Evolutionary conservation across 2,888 invertebrate species (phyloP).

Genomic region (Lymantria monacha): DNA sequence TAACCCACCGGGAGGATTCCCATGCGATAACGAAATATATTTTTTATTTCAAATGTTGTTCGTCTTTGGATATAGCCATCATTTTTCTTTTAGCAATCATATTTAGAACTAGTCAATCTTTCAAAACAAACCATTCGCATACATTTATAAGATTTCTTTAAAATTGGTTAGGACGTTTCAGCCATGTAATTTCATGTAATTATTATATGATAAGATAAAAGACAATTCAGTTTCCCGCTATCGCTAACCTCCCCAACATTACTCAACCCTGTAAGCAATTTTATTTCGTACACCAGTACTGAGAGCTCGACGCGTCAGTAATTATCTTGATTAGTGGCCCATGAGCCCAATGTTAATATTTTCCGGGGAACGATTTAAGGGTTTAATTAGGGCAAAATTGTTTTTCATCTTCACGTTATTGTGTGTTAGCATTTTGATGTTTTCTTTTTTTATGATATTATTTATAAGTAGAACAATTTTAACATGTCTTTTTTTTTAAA

Average conservation of each 20-base stretch:
- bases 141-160: too few species aligned
- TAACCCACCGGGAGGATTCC: too few species aligned
- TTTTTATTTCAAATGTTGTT: too few species aligned
- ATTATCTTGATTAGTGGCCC: constrained; percentile 41
- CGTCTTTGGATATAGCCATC: too few species aligned
- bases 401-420: constrained; percentile 20
- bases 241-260: not conserved
- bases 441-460: not conserved
- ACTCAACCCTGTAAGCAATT: constrained; percentile 6
- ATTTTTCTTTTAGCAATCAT: too few species aligned
- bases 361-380: constrained; percentile 30
- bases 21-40: too few species aligned
- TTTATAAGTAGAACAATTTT: not conserved
- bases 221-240: not conserved
- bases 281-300: constrained; percentile 20
- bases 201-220: not conserved
- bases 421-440: constrained; percentile 6
- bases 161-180: too few species aligned
- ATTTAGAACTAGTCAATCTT: too few species aligned
- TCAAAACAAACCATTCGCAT: too few species aligned
- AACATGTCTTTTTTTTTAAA: too few species aligned
- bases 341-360: constrained; percentile 30
- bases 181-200: too few species aligned
- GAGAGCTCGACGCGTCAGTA: constrained; percentile 27
- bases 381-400: constrained; percentile 32